Evolutionary conservation across 2,888 invertebrate species (phyloP).

Genomic region (Hymenopus coronatus): DNA sequence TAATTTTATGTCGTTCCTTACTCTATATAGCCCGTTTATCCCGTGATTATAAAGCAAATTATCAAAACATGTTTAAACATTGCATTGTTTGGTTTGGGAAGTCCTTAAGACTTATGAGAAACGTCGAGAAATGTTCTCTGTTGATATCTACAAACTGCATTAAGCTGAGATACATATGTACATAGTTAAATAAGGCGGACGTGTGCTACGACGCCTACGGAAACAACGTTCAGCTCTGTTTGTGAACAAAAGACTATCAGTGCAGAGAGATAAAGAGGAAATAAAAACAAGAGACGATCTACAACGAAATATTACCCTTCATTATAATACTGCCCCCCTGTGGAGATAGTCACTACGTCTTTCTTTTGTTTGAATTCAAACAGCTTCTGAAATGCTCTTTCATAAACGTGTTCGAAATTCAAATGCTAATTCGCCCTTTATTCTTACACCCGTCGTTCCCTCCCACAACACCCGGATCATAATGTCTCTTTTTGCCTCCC

Average conservation of each 20-base stretch:
- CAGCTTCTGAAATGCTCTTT: conserved; percentile 7
- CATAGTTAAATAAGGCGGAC: background rate
- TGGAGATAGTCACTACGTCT: background rate
- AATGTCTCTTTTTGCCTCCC: background rate
- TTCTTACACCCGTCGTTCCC: background rate
- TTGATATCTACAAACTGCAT: background rate
- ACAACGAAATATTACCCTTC: conserved; percentile 18
- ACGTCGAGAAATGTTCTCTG: background rate
- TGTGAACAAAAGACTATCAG: background rate
- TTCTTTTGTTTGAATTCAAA: conserved; percentile 5
- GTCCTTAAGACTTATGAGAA: background rate
- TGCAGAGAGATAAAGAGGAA: background rate
- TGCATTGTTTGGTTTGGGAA: background rate
- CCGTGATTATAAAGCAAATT: no score
- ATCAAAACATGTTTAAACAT: no score
- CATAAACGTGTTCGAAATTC: conserved; percentile 13
- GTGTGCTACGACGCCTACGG: background rate
- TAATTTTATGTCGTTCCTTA: no score
- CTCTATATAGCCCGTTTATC: no score
- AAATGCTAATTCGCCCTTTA: conserved; percentile 16
- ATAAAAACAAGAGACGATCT: background rate
- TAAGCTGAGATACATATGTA: background rate
- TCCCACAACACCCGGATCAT: background rate
- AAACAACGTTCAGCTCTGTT: background rate
- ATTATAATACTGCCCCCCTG: conserved; percentile 5